These are phyloP conservation scores for Schizaphis graminum DNA, from an alignment of 2,888 invertebrate genomes.

Conservation along the genomic window DNA sequence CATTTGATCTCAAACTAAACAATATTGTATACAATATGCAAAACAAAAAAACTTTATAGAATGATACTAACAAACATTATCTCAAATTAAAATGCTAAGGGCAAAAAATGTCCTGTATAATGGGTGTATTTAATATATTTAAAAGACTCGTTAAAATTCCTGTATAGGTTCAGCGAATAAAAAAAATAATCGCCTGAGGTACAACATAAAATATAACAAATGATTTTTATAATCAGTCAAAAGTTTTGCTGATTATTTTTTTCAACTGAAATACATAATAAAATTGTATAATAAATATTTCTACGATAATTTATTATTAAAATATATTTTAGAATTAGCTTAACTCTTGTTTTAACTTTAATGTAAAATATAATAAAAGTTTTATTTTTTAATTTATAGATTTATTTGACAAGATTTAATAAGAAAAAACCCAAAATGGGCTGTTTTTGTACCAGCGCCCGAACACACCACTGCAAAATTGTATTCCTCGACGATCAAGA, in stretches of 20 bases:
- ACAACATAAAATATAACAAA: slow-evolving; percentile 19
- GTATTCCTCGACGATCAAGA: slow-evolving; percentile 91
- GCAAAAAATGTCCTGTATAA: not conserved
- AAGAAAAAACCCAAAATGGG: slow-evolving; percentile 69
- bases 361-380: slow-evolving; percentile 1
- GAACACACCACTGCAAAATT: slow-evolving; percentile 80
- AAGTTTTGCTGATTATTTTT: slow-evolving; percentile 31
- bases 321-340: not conserved
- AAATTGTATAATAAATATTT: not conserved
- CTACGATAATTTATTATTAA: not conserved
- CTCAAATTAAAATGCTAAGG: slow-evolving; percentile 1
- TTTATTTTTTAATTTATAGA: slow-evolving; percentile 16
- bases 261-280: slow-evolving; percentile 16
- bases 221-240: not conserved
- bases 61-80: not conserved
- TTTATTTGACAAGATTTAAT: not conserved
- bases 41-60: not conserved
- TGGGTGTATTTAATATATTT: slow-evolving; percentile 22
- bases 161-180: slow-evolving; percentile 5
- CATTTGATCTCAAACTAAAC: not conserved
- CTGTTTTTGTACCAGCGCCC: slow-evolving; percentile 72
- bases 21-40: not conserved
- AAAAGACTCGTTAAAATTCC: slow-evolving; percentile 24
- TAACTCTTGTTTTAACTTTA: not conserved
- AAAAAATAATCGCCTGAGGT: not conserved